Percentiles rank a stretch among this genome's conserved stretches.
Evolutionary conservation across 2,888 invertebrate species (phyloP).

Genomic region (Gibbula magus): DNA sequence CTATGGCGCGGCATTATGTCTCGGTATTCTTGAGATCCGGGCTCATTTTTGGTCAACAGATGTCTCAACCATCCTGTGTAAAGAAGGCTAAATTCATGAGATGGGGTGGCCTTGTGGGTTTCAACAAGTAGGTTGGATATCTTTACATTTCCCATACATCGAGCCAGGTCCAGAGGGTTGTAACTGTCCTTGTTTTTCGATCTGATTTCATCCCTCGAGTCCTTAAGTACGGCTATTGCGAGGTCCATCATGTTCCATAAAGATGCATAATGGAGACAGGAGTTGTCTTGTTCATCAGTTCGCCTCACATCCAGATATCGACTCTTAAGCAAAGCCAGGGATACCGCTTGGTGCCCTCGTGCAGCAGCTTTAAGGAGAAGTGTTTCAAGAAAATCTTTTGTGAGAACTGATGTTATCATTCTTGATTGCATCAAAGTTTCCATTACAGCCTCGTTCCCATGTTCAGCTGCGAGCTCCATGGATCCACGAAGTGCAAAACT

Average conservation of each 20-base stretch:
- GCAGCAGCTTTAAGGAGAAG: not conserved
- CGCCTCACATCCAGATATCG: constrained; percentile 1
- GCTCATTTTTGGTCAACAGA: not conserved
- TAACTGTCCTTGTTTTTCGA: not conserved
- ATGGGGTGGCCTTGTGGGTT: not conserved
- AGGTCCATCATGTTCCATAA: not conserved
- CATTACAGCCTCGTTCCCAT: not conserved
- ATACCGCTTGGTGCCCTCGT: not conserved
- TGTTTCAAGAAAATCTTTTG: not conserved
- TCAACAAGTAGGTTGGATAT: not conserved
- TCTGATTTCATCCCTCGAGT: not conserved
- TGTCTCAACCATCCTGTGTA: constrained; percentile 15
- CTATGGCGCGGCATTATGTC: not conserved
- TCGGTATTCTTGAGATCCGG: not conserved
- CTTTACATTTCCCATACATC: constrained; percentile 1
- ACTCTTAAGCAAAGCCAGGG: not conserved
- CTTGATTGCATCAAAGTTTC: not conserved
- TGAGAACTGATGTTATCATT: not conserved
- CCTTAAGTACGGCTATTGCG: not conserved
- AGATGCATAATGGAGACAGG: constrained; percentile 10
- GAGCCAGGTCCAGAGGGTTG: constrained; percentile 11
- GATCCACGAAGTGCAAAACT: not conserved
- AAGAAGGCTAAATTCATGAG: not conserved
- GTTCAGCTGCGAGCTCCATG: not conserved
- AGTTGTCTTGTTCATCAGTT: constrained; percentile 1